Evolutionary conservation across 1,140 invertebrate genomes (phyloP), one percentile per base, ranked within the genome.

Genomic region (Cotesia chilonis): DNA sequence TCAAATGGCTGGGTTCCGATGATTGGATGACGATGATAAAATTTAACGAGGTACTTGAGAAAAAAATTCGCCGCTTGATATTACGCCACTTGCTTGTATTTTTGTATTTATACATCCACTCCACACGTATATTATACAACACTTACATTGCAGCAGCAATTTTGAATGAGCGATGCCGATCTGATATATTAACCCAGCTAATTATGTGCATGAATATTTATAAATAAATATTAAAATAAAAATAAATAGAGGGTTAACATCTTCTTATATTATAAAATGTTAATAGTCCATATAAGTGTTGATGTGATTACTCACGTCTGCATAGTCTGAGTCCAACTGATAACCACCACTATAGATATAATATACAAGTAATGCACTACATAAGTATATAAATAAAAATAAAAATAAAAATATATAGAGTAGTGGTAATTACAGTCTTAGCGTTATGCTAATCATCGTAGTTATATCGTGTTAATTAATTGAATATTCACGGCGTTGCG

Each of bases 401-500:
- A 28, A 28, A 28, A 28, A 28, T 28, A 28, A 28, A 28, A 28
- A 28, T 28, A 28, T 28, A 28, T 38, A 10, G 37, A 7, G 14
- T 6, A 28, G 37, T 41, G 6, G 36, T 14, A n/a, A 10, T 35
- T 57, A 69, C 47, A 69, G 55, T 51, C n/a, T 35, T 35, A 52
- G 65, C 52, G 36, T 47, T 60, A 71, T 79, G 76, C 72, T 79
- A 79, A 80, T 80, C 63, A 51, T 73, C 71, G 71, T 74, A 74
- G 78, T 75, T 71, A 70, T 73, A 71, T 60, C 51, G 67, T 63
- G 72, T 60, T 80, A 80, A 80, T 80, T 80, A 79, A 80, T 80
- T 80, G 77, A 80, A 80, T 78, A 75, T 78, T 76, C 74, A 71
- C 71, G 54, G 47, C 54, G 54, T 72, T 66, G 65, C 67, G 57